Base-by-base conservation (phyloP, 2,888 invertebrate species). In the Timema cristinae region DNA sequence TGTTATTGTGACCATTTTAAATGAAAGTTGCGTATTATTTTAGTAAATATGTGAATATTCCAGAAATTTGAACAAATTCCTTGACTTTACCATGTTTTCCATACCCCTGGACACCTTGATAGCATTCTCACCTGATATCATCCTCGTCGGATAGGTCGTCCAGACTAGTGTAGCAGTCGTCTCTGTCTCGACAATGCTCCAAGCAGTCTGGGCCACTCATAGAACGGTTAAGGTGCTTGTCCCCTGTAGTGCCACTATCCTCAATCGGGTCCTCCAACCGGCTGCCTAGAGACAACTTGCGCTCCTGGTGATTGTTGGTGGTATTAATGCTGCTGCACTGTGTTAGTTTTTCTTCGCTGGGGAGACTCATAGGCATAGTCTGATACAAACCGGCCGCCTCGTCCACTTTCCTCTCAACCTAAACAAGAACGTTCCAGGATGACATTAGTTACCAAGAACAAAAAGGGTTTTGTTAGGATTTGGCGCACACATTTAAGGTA, bases 351-450 rank as follows among this genome's bases (percentile, higher is more conserved):
- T 7, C 50, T 8, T n/a, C 68, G 7, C 15, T 9, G 49, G 47
- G 52, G 67, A 89, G 82, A 73, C 86, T 86, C 68, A 86, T 83
- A 0, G 91, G 91, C 89, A 91, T 88, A 16, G 91, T 91, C 82
- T 88, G 89, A 80, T 90, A 91, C 50, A 87, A 80, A 79, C 90
- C 90, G 66, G 88, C 87, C 70, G 85, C 84, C 66, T 88, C 87
- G 74, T 87, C 87, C 15, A 87, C 82, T 77, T 86, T 86, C 56
- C 90, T 83, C 79, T 90, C 90, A 5, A 90, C 90, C 81, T 83
- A 16, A 66, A n/a, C 63, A n/a, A 59, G 51, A 32, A 71, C 50
- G n/a, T 54, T 16, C 9, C 15, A 4, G 32, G 32, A 32, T 32
- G 32, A 32, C 32, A 32, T 32, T 32, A 32, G 32, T 1, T 32